Base-by-base conservation (phyloP, 2,797 vertebrate genomes). In the Coreius guichenoti region DNA sequence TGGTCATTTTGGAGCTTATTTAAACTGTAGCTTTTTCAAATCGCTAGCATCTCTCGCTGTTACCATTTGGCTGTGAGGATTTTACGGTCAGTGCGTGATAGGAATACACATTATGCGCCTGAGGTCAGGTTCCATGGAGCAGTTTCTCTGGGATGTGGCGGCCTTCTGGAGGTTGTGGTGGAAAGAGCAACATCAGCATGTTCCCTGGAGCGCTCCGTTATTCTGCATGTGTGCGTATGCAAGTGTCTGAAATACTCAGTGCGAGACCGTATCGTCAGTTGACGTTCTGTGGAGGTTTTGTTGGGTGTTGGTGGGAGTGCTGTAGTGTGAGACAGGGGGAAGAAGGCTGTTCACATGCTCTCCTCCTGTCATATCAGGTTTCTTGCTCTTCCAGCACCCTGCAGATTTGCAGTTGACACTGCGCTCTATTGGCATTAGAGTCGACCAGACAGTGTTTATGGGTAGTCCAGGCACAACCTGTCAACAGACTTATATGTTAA, bases 171-270 rank as follows among this genome's bases (percentile, higher is more conserved):
- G 79, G 39, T 82, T 70, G 75, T 79, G 80, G 54, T 83, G 81
- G 84, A 86, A 89, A 89, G 36, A 54, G 67, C 81, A 61, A 16
- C 68, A 80, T 87, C 86, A 89, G 88, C 86, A 47, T 23, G 78
- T 86, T 81, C 69, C 26, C 58, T 8, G 14, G 31, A 76, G 61
- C 26, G 3, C 84, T 75, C 47, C 5, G 33, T 67, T 67, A 39
- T 47, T 70, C 75, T 75, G 49, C 61, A 47, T 33, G 45, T 72
- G 54, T 68, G 33, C 56, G 4, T 56, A 65, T 83, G 82, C 79
- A 47, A 51, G 39, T 84, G 77, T 47, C 26, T 58, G 33, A 45
- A 54, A 31, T 65, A 21, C 43, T 74, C 9, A 8, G 33, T 26
- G 75, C 17, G 68, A 67, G 82, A 26, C 58, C 11, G 72, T 23